Evolutionary conservation across 1,140 invertebrate species (phyloP), one percentile per base, ranked within the genome.

Genomic region (Tetramorium simillimum): DNA sequence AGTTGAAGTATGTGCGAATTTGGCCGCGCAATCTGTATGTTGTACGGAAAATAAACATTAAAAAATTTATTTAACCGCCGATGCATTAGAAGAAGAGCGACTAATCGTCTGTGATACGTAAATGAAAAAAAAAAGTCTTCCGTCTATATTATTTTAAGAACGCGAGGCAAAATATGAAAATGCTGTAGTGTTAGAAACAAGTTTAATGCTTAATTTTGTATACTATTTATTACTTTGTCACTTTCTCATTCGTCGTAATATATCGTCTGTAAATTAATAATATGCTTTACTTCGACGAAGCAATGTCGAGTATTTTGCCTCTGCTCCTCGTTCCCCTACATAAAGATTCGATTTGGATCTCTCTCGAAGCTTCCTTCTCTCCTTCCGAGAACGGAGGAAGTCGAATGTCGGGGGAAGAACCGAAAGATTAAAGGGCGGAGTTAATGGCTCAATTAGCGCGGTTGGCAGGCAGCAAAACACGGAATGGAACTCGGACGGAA

Each of bases 361-460:
- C 33, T 49, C 24, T 78, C 51, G 75, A 86, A 77, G 72, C 76
- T 65, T 88, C 62, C 56, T 86, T 18, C 62, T 77, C 60, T 24
- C 3, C 28, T 88, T 90, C 86, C 58, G 7, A 58, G 89, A 91
- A 91, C 69, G 81, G 51, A 89, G 90, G 88, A 90, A 90, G 89
- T 88, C 81, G 81, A 86, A 82, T n/a, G 85, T 80, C 49, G 69
- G 70, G 46, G 76, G 75, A 77, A 86, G 76, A 88, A 76, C 67
- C 78, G 77, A 72, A 89, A 86, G 90, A 91, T 91, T 88, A 88
- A 91, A 91, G 90, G 70, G 77, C 67, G 65, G 67, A 86, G 86
- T 89, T 91, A 92, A 92, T 91, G 82, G 81, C 86, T 92, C 90
- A 88, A 92, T 92, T 92, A 92, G 86, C 85, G 76, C 82, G 33